Evolutionary conservation across 2,888 invertebrate genomes (phyloP), one percentile per base, ranked within the genome.

Genomic region (Myopa testacea): DNA sequence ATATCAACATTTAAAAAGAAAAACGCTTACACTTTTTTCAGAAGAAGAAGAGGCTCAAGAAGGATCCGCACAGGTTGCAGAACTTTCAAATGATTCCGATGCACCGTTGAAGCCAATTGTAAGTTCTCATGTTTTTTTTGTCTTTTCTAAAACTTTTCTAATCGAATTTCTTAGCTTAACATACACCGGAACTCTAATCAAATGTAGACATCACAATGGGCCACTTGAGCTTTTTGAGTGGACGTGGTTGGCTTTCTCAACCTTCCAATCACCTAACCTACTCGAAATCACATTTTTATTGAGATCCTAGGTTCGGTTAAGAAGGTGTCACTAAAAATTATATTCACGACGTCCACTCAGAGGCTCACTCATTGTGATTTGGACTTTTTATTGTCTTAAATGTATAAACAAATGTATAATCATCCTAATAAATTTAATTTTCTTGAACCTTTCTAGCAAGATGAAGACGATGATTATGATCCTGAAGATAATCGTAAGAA

Each of bases 401-500:
- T 26, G 26, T 26, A 26, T 26, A 26, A 26, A 26, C 26, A 26
- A 26, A 26, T 26, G 2, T 1, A 26, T 26, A 26, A 26, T 26
- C 1, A 26, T 45, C 10, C 4, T 5, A 19, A 34, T 70, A 38
- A 19, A 70, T 58, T 12, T 0, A 19, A 4, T 58, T 37, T 58
- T 14, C 37, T 71, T 38, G 38, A 2, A 37, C 45, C 52, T 65
- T 14, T 58, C 68, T 38, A 83, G 83, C 78, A 83, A 83, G 87
- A 88, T 71, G 87, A 93, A 91, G 93, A 96, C 88, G 96, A 95
- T 87, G 95, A 96, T 88, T 96, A 96, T 84, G 96, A 96, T 88
- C 95, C 95, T 84, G 95, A 95, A 76, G 96, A 96, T 86, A 95
- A 94, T 90, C 92, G 92, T 73, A 93, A 95, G 84, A 95, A 95